Percentiles rank a stretch among this genome's conserved stretches.
phyloP scores from a whole-genome alignment of 2,113 vertebrate genomes.

The Danionella cerebrum region DNA sequence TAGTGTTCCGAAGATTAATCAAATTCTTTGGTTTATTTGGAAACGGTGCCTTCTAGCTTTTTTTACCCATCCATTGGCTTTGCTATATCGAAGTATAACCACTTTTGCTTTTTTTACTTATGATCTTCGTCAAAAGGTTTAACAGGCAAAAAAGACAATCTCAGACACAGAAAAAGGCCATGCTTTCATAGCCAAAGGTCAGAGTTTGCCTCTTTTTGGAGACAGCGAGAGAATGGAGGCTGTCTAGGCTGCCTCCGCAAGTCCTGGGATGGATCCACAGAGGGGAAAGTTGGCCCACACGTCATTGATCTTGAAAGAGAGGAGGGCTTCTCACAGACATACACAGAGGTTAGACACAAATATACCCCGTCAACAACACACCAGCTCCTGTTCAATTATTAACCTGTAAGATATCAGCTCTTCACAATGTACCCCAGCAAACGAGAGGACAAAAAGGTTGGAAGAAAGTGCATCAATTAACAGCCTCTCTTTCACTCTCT shows the following conservation, averaged over 20 bases:
- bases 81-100: not conserved
- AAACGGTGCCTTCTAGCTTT: too few relatives aligned
- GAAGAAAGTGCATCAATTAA: not conserved
- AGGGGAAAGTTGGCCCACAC: slow-evolving; percentile 1
- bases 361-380: slow-evolving; percentile 15
- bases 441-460: not conserved
- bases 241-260: too few relatives aligned
- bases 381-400: slow-evolving; percentile 12
- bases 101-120: not conserved
- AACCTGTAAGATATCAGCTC: not conserved
- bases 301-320: slow-evolving; percentile 7
- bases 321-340: slow-evolving; percentile 22
- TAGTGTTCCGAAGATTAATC: too few relatives aligned
- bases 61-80: too few relatives aligned
- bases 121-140: slow-evolving; percentile 14
- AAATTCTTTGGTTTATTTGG: too few relatives aligned
- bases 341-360: not conserved
- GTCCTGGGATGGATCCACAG: not conserved
- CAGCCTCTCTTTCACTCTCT: slow-evolving; percentile 1
- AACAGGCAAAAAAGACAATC: slow-evolving; percentile 32
- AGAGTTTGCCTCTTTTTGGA: slow-evolving; percentile 29
- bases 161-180: slow-evolving; percentile 31
- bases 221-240: not conserved
- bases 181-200: slow-evolving; percentile 42
- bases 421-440: not conserved